Evolutionary conservation across 2,113 vertebrate genomes (phyloP).

Genomic region (Potamarius usumacintae): DNA sequence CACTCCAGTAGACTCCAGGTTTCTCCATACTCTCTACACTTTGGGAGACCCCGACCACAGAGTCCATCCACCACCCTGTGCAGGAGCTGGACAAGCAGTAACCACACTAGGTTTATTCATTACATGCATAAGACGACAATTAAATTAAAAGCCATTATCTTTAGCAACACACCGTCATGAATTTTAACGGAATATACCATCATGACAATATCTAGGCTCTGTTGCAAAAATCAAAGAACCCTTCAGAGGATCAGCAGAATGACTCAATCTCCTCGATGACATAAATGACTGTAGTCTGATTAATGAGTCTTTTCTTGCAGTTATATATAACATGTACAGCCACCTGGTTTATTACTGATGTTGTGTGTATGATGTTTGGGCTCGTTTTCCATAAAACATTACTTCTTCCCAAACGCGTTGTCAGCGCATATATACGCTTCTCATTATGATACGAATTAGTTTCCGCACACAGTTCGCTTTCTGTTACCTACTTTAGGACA

Average conservation of each 20-base stretch:
- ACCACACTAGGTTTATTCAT: not conserved
- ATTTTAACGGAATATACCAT: not conserved
- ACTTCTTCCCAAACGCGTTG: not conserved
- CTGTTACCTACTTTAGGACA: conserved; percentile 66
- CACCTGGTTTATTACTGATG: no score
- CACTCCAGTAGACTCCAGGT: conserved; percentile 83
- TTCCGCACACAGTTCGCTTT: no score
- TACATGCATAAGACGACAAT: not conserved
- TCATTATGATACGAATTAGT: not conserved
- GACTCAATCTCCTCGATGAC: not conserved
- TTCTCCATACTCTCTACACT: conserved; percentile 73
- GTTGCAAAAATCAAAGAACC: not conserved
- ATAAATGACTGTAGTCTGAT: not conserved
- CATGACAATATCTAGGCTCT: not conserved
- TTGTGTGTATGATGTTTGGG: not conserved
- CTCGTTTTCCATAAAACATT: not conserved
- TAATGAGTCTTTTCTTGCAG: not conserved
- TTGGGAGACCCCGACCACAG: conserved; percentile 80
- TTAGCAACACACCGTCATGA: not conserved
- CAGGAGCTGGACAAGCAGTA: conserved; percentile 75
- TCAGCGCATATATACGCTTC: not conserved
- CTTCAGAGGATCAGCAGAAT: not conserved
- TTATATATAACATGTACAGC: not conserved
- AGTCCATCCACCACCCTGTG: conserved; percentile 87
- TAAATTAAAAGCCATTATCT: not conserved